Base-by-base conservation (phyloP, 1,140 invertebrate species). In the Heterodera carotae region DNA sequence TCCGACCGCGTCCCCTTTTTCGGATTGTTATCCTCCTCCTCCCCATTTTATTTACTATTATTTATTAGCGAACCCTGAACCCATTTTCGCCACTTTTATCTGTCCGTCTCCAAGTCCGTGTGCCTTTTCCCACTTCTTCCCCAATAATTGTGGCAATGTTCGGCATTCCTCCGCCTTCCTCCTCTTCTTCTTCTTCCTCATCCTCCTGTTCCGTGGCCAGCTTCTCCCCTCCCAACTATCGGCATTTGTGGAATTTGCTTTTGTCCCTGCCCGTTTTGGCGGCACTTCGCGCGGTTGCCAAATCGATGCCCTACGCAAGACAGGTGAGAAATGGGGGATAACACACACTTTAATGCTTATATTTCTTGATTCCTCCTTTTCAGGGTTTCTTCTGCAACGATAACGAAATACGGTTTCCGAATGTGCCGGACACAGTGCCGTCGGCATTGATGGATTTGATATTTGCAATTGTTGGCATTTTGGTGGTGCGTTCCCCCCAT, bases 311-410 rank as follows among this genome's bases (percentile, higher is more conserved):
- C 8, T 78, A 78, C 56, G 64, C 72, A 29, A 79, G 67, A 79
- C 77, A 78, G 39, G 77, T 78, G 66, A 79, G 31, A n/a, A 29
- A n/a, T n/a, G 12, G 34, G 48, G n/a, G n/a, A n/a, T n/a, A 48
- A n/a, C 27, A 36, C 48, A 59, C 12, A 29, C 22, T 22, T 12
- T 12, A 8, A 39, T n/a, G 39, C 25, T 48, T 25, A 31, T n/a
- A 4, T 43, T 59, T 56, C 2, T 78, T 73, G 5, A 10, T 75
- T 22, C 31, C n/a, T n/a, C n/a, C 29, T 39, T 69, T 27, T 10
- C 48, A 85, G 83, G 81, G 81, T n/a, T 83, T 84, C 80, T 83
- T 83, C 64, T 83, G 81, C 70, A 77, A 84, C 39, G 81, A 83
- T 33, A 77, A 83, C 56, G 84, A 88, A 53, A 85, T 85, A 66